Evolutionary conservation across 2,113 vertebrate genomes (phyloP).

Genomic region (Ellobius talpinus): DNA sequence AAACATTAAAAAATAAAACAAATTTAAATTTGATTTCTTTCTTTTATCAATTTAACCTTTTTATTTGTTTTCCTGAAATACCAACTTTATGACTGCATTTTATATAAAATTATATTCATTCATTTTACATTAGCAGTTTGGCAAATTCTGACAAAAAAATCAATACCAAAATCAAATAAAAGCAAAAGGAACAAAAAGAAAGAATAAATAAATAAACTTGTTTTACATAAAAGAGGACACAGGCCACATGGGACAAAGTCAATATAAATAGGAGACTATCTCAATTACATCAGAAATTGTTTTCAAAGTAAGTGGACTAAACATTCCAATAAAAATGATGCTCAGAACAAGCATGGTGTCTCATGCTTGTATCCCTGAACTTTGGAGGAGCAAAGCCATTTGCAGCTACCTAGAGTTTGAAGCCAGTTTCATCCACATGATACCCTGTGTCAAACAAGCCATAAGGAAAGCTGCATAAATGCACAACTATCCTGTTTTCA

Average conservation of each 20-base stretch:
- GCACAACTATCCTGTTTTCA: too few species aligned
- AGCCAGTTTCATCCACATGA: too few species aligned
- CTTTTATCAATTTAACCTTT: background rate
- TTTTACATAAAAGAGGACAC: background rate
- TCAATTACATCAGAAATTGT: slow-evolving; percentile 19
- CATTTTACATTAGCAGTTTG: background rate
- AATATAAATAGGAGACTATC: slow-evolving; percentile 19
- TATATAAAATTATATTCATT: background rate
- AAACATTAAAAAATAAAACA: background rate
- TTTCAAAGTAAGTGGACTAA: slow-evolving; percentile 22
- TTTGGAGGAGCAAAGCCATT: background rate
- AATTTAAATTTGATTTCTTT: background rate
- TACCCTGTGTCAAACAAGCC: background rate
- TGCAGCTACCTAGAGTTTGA: background rate
- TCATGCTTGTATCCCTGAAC: too few species aligned
- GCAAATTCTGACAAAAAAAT: background rate
- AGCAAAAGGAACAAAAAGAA: background rate
- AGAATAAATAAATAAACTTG: background rate
- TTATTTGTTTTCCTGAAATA: background rate
- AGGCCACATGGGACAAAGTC: background rate
- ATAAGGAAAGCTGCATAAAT: background rate
- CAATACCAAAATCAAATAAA: background rate
- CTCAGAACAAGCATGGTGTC: background rate
- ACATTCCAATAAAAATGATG: background rate
- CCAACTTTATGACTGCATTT: background rate